phyloP scores from a whole-genome alignment of 2,113 vertebrate genomes.

The Albula goreensis region DNA sequence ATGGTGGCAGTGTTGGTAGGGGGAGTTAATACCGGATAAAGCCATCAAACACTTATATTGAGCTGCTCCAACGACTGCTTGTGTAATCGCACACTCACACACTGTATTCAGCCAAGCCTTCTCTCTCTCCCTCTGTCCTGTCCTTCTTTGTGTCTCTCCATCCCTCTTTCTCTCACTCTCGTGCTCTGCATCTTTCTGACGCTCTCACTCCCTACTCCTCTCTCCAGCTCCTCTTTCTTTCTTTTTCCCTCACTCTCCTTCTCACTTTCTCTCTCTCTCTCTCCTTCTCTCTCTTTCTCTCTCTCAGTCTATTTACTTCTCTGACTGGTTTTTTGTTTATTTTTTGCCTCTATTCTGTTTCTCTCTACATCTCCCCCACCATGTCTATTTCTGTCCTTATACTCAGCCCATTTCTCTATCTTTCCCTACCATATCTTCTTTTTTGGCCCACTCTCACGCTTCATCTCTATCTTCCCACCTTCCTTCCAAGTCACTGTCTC shows the following conservation, averaged over 20 bases:
- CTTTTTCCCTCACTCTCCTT: neutral
- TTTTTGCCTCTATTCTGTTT: too few relatives aligned
- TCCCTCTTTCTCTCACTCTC: neutral
- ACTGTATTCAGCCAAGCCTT: neutral
- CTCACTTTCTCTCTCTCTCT: too few relatives aligned
- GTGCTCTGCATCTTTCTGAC: neutral
- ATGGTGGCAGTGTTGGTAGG: neutral
- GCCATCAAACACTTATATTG: neutral
- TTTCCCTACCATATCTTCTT: too few relatives aligned
- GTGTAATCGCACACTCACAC: neutral
- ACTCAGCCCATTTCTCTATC: too few relatives aligned
- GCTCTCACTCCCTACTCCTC: neutral
- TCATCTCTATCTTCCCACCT: too few relatives aligned
- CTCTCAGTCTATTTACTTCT: neutral
- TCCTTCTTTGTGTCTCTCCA: neutral
- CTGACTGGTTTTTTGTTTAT: too few relatives aligned
- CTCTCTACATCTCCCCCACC: too few relatives aligned
- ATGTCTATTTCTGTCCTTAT: too few relatives aligned
- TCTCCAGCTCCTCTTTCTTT: neutral
- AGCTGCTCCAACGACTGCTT: neutral
- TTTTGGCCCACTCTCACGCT: neutral
- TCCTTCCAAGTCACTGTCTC: too few relatives aligned
- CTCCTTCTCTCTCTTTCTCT: neutral
- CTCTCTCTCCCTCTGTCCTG: neutral
- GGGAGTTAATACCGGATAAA: neutral